Conservation (phyloP, 1,140 invertebrate genomes). For the Rhopalosiphum padi region DNA sequence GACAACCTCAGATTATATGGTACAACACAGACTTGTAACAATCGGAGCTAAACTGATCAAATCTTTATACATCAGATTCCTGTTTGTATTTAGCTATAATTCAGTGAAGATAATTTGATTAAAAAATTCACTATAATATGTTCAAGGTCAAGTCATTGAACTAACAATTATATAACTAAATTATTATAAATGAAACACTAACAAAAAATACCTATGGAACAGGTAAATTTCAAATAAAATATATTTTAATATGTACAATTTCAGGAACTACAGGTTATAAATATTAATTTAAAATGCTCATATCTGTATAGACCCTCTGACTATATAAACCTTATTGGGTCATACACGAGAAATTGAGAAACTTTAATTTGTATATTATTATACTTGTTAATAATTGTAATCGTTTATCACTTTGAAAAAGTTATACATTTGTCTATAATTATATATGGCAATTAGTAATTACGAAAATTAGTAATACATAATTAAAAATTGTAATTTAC, state of each 20-base stretch:
- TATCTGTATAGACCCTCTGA: too few species aligned
- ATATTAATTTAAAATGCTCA: too few species aligned
- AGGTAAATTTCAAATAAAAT: too few species aligned
- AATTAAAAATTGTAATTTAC: not conserved
- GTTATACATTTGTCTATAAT: not conserved
- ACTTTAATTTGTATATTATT: not conserved
- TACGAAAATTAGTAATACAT: not conserved
- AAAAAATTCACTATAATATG: not conserved
- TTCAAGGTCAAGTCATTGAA: not conserved
- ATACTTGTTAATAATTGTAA: not conserved
- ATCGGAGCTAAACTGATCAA: too few species aligned
- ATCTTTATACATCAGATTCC: too few species aligned
- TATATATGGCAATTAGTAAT: not conserved
- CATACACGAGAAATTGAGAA: not conserved
- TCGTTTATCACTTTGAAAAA: not conserved
- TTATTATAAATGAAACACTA: not conserved
- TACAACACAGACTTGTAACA: too few species aligned
- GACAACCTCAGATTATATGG: too few species aligned
- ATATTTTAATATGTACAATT: not conserved
- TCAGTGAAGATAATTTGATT: not conserved
- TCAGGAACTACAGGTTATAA: not conserved
- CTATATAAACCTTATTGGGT: not conserved
- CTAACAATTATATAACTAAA: not conserved
- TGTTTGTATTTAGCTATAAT: too few species aligned
- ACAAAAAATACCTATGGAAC: not conserved